Base-by-base conservation (phyloP, 2,113 vertebrate species). In the Zosterops lateralis region DNA sequence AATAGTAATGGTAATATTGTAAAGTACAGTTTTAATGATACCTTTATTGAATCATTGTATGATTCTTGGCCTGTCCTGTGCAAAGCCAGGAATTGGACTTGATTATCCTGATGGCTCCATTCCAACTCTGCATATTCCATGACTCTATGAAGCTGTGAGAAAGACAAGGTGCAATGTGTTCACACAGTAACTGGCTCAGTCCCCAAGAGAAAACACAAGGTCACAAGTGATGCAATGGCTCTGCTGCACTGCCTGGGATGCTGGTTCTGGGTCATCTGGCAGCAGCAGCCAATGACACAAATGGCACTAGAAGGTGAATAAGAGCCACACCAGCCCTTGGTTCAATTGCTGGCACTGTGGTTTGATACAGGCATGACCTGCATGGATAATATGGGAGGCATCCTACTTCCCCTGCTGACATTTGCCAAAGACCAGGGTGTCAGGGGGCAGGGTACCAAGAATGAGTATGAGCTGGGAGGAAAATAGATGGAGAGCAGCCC, bases 301-400 rank as follows among this genome's bases (percentile, higher is more conserved):
- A 54, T 5, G 20, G 6, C 24, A 28, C 0, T 0, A 28, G 50
- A 20, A 60, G 34, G 17, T 14, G 38, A 48, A 12, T 6, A 34
- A 40, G 66, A 26, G 15, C 19, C 28, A 60, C 20, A 31, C 5
- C 20, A 48, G 15, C 28, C 72, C 24, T n/a, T n/a, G 29, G 24
- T 16, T 79, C 29, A 36, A 3, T 1, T 7, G 1, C 9, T 9
- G 32, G 11, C 9, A 7, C 24, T 8, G 8, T 3, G 6, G 36
- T 50, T 73, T 25, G 32, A 18, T 6, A 9, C 40, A 78, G 64
- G 7, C n/a, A 20, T 12, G 36, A 16, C 14, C 31, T 53, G 56
- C 21, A 10, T 8, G 12, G 8, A 6, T 12, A 65, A 19, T 1
- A 4, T 10, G 20, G 45, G 7, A 0, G 0, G 24, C 22, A 58